phyloP scores from a whole-genome alignment of 2,113 vertebrate species.

The Carlito syrichta region DNA sequence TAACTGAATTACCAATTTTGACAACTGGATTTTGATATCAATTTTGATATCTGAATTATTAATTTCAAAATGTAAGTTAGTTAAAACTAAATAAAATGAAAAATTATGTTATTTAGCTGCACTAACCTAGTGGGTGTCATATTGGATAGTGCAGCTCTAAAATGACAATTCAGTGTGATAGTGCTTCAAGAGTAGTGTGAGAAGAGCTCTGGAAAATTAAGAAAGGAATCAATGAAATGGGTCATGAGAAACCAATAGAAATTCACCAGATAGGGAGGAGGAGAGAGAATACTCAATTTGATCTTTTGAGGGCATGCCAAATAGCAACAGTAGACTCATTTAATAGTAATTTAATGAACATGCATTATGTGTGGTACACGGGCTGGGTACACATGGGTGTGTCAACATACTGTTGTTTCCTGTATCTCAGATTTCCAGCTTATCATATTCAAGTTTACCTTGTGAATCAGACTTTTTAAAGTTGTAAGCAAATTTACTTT shows the following conservation, averaged over 20 bases:
- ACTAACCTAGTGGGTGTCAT: background rate
- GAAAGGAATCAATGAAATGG: background rate
- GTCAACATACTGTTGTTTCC: background rate
- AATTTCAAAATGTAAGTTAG: background rate
- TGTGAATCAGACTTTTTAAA: background rate
- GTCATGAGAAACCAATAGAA: background rate
- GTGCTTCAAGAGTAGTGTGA: background rate
- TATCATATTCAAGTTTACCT: background rate
- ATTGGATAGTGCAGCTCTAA: background rate
- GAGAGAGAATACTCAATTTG: background rate
- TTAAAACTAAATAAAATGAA: background rate
- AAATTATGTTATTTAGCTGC: background rate
- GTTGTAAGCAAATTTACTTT: background rate
- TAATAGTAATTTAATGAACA: background rate
- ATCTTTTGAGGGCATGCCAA: background rate
- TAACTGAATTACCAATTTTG: background rate
- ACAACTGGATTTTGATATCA: too few species aligned
- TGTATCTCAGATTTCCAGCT: background rate
- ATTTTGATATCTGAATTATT: background rate
- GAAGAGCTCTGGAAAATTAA: background rate
- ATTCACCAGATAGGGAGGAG: background rate
- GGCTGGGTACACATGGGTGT: background rate
- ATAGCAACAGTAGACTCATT: background rate
- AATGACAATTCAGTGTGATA: background rate
- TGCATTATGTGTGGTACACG: too few species aligned